Percentiles rank a stretch among this genome's conserved stretches.
phyloP scores from a whole-genome alignment of 2,113 vertebrate species.

The Perca fluviatilis region DNA sequence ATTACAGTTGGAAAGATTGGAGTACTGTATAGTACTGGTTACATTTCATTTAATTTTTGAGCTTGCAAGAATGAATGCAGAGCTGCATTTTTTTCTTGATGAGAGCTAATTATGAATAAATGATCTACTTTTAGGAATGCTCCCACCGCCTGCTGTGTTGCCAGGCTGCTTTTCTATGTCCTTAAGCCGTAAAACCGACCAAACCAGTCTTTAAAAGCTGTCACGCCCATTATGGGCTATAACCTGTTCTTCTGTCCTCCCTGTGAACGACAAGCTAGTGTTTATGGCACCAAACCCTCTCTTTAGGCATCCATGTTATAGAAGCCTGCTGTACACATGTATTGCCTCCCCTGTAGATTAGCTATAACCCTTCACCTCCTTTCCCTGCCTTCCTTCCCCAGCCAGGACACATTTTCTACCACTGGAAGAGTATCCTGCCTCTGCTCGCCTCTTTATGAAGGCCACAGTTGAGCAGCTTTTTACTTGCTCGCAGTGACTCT shows the following conservation, averaged over 20 bases:
- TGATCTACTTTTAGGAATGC: constrained; percentile 12
- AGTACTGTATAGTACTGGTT: not conserved
- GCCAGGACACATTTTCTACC: constrained; percentile 9
- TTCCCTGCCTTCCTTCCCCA: constrained; percentile 34
- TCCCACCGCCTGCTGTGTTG: constrained; percentile 32
- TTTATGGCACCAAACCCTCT: constrained; percentile 62
- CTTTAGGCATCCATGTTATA: constrained; percentile 42
- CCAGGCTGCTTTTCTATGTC: constrained; percentile 47
- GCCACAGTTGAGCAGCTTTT: constrained; percentile 26
- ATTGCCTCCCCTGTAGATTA: not conserved
- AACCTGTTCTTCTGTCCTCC: constrained; percentile 64
- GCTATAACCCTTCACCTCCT: constrained; percentile 55
- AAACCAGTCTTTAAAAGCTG: constrained; percentile 77
- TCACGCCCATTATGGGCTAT: constrained; percentile 58
- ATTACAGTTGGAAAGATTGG: constrained; percentile 23
- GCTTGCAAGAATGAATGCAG: constrained; percentile 3
- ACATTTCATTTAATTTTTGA: not conserved
- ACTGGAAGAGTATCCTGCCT: constrained; percentile 20
- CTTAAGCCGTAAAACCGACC: constrained; percentile 59
- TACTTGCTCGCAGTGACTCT: not conserved
- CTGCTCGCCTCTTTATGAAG: constrained; percentile 6
- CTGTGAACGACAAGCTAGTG: constrained; percentile 63
- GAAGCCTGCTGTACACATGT: constrained; percentile 37
- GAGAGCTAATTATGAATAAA: constrained; percentile 39
- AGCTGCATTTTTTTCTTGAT: constrained; percentile 13